phyloP scores from a whole-genome alignment of 1,140 invertebrate species.

The Polypedilum vanderplanki region DNA sequence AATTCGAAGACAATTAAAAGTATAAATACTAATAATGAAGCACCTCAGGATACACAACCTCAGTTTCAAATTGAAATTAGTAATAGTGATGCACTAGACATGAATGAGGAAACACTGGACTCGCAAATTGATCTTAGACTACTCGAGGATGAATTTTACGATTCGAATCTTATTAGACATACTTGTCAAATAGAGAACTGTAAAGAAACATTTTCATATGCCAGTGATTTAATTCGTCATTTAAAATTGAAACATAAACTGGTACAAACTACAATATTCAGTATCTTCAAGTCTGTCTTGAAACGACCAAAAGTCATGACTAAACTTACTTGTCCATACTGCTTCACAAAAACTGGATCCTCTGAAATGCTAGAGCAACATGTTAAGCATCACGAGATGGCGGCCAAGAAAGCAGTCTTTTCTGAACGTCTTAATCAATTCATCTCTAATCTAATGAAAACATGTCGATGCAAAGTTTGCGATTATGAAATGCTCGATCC shows the following conservation, averaged over 20 bases:
- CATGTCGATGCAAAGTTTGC: neutral
- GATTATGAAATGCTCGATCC: conserved; percentile 4
- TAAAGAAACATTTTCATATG: neutral
- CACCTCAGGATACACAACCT: neutral
- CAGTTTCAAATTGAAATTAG: neutral
- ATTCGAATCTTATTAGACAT: neutral
- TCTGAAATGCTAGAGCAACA: neutral
- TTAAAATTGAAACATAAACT: neutral
- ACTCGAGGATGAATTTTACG: neutral
- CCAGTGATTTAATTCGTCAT: neutral
- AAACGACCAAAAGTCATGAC: neutral
- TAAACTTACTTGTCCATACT: neutral
- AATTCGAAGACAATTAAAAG: neutral
- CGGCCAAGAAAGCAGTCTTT: neutral
- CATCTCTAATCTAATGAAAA: neutral
- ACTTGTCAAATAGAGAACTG: neutral
- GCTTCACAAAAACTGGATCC: neutral
- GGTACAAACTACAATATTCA: neutral
- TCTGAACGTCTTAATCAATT: neutral
- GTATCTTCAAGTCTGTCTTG: neutral
- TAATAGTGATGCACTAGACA: neutral
- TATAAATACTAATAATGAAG: neutral
- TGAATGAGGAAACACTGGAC: neutral
- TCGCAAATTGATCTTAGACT: neutral
- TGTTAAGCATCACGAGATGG: neutral